Evolutionary conservation across 1,140 invertebrate genomes (phyloP).

Genomic region (Procambarus clarkii): DNA sequence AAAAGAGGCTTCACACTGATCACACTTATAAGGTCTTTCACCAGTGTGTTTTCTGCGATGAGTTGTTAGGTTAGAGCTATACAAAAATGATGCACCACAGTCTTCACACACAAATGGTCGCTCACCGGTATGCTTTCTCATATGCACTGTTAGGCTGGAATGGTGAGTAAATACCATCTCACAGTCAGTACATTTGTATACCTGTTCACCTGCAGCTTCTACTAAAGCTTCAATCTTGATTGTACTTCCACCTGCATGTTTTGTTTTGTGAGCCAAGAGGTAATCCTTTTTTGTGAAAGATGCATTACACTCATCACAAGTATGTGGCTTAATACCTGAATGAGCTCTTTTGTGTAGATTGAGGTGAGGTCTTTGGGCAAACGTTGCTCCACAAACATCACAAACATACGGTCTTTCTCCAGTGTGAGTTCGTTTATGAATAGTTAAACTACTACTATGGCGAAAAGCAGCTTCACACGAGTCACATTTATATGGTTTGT

Average conservation of each 20-base stretch:
- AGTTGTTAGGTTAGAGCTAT: conserved; percentile 63
- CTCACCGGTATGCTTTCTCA: conserved; percentile 62
- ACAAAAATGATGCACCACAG: conserved; percentile 58
- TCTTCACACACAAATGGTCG: conserved; percentile 58
- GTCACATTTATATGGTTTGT: conserved; percentile 53
- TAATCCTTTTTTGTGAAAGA: conserved; percentile 65
- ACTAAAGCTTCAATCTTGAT: conserved; percentile 53
- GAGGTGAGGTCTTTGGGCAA: conserved; percentile 52
- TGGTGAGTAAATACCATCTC: conserved; percentile 60
- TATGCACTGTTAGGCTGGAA: conserved; percentile 57
- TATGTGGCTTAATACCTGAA: conserved; percentile 58
- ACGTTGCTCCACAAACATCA: conserved; percentile 46
- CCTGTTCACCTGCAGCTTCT: conserved; percentile 48
- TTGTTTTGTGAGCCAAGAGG: conserved; percentile 59
- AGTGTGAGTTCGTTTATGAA: conserved; percentile 55
- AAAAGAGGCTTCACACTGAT: conserved; percentile 59
- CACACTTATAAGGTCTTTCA: conserved; percentile 59
- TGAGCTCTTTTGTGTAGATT: conserved; percentile 59
- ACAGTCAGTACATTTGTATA: conserved; percentile 52
- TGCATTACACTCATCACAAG: conserved; percentile 63
- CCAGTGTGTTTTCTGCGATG: conserved; percentile 61
- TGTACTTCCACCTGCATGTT: conserved; percentile 55
- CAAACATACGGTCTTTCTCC: conserved; percentile 56
- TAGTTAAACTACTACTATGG: conserved; percentile 53
- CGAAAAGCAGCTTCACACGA: conserved; percentile 52